Evolutionary conservation across 2,888 invertebrate species (phyloP).

Genomic region (Lysandra bellargus): DNA sequence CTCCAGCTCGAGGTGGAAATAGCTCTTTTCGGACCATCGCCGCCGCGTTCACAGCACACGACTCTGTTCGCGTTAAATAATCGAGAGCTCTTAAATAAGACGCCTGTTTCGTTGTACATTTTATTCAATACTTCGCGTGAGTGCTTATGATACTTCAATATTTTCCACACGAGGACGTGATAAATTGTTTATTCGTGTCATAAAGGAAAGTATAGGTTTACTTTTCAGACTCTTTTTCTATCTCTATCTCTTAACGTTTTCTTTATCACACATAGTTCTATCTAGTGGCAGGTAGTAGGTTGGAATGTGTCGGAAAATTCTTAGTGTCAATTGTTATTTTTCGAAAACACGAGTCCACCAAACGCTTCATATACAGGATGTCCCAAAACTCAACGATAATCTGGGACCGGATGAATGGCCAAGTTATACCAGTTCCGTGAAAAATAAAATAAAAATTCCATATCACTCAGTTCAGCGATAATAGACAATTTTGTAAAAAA

Average conservation of each 20-base stretch:
- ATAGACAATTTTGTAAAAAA: no score
- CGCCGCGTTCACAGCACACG: conserved; percentile 48
- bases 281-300: no score
- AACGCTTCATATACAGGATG: neutral
- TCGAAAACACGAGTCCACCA: neutral
- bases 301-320: neutral
- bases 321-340: neutral
- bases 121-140: conserved; percentile 41
- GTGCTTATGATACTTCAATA: neutral
- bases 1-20: conserved; percentile 57
- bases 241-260: neutral
- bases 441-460: no score
- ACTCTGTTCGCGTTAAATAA: conserved; percentile 58
- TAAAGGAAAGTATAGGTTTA: neutral
- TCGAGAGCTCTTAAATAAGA: conserved; percentile 52
- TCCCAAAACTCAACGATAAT: no score
- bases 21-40: conserved; percentile 60
- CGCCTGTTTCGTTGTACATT: conserved; percentile 46
- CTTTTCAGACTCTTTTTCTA: neutral
- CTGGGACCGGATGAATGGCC: no score
- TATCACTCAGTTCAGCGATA: no score
- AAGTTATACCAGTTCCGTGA: no score
- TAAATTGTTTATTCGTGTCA: neutral
- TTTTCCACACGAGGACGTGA: neutral
- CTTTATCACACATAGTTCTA: no score